phyloP scores from a whole-genome alignment of 2,888 invertebrate species.

The Agrilus mali region DNA sequence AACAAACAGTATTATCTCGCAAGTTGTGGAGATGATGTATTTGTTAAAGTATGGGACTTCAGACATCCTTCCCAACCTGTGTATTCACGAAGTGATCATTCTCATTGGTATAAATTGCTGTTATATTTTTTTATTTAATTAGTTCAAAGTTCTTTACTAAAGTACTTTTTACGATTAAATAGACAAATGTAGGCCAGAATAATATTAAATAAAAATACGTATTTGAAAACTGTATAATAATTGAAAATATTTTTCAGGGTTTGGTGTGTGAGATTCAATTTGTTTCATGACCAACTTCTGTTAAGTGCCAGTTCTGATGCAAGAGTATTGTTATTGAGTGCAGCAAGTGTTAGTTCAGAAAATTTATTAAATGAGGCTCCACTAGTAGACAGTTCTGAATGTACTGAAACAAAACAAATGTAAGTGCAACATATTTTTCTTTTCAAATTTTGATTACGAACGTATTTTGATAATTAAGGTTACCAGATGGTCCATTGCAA shows the following conservation, averaged over 20 bases:
- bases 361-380: conserved; percentile 41
- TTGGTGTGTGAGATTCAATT: conserved; percentile 90
- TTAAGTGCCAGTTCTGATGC: conserved; percentile 92
- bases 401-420: conserved; percentile 39
- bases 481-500: conserved; percentile 79
- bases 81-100: conserved; percentile 69
- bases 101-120: conserved; percentile 55
- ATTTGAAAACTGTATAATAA: not conserved
- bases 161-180: too few relatives aligned
- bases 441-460: not conserved
- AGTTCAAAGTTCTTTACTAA: too few relatives aligned
- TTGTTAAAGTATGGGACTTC: conserved; percentile 92
- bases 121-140: not conserved
- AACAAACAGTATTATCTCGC: conserved; percentile 91
- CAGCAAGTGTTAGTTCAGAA: conserved; percentile 80
- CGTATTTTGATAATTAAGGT: conserved; percentile 29
- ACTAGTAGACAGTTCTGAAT: conserved; percentile 33
- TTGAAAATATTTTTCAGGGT: conserved; percentile 44
- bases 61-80: conserved; percentile 69
- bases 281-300: conserved; percentile 91
- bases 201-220: too few relatives aligned
- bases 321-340: conserved; percentile 76
- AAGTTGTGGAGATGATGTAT: conserved; percentile 92
- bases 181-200: too few relatives aligned
- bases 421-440: conserved; percentile 19